Evolutionary conservation across 2,797 vertebrate species (phyloP).

Genomic region (Rhinophrynus dorsalis): DNA sequence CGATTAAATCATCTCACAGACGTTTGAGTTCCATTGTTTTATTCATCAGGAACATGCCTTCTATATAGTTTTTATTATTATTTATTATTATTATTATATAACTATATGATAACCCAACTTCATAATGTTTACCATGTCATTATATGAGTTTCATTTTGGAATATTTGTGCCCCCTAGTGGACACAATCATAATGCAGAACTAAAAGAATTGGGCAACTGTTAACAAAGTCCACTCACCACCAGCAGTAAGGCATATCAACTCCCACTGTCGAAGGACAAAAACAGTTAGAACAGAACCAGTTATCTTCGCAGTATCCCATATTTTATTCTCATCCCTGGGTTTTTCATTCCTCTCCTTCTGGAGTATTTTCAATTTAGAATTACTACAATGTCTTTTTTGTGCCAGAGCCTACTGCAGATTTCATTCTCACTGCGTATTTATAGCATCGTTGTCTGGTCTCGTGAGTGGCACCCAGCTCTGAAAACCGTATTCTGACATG

Average conservation of each 20-base stretch:
- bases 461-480: constrained; percentile 33
- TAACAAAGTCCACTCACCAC: not conserved
- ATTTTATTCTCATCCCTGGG: constrained; percentile 38
- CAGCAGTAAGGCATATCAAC: constrained; percentile 24
- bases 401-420: constrained; percentile 37
- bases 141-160: constrained; percentile 1
- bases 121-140: too few relatives aligned
- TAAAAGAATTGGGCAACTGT: not conserved
- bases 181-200: not conserved
- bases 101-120: too few relatives aligned
- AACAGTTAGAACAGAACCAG: constrained; percentile 37
- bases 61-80: too few relatives aligned
- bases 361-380: constrained; percentile 28
- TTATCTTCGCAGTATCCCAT: constrained; percentile 35
- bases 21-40: too few relatives aligned
- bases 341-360: constrained; percentile 44
- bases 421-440: constrained; percentile 48
- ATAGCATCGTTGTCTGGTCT: constrained; percentile 45
- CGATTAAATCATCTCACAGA: too few relatives aligned
- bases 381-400: constrained; percentile 34
- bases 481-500: constrained; percentile 34
- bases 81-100: too few relatives aligned
- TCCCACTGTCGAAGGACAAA: constrained; percentile 41
- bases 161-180: constrained; percentile 36
- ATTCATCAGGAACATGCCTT: too few relatives aligned